These are phyloP conservation scores for Rhinopithecus roxellana DNA, from an alignment of 2,113 vertebrate genomes.

Conservation along the genomic window DNA sequence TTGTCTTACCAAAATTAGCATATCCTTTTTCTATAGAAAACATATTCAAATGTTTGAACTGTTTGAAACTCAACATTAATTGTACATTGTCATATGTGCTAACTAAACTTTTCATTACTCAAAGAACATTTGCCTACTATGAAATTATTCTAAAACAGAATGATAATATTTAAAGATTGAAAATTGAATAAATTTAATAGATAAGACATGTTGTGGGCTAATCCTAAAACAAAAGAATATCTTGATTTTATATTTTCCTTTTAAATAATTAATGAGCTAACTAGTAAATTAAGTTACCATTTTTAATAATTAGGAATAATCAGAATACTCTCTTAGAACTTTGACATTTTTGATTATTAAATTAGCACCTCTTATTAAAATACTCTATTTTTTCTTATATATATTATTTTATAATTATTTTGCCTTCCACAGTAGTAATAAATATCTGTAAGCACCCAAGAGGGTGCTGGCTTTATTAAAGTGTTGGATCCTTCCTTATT, in stretches of 20 bases:
- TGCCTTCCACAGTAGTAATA: neutral
- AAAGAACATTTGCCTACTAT: neutral
- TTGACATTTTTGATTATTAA: neutral
- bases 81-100: neutral
- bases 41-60: neutral
- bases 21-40: neutral
- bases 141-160: slow-evolving; percentile 2
- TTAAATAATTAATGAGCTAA: neutral
- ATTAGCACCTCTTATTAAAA: neutral
- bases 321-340: neutral
- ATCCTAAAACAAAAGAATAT: neutral
- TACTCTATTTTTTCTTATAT: neutral
- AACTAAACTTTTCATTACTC: neutral
- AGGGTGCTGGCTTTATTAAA: neutral
- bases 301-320: neutral
- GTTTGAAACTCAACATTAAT: neutral
- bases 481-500: neutral
- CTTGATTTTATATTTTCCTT: neutral
- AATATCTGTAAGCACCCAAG: neutral
- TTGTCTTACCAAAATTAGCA: neutral
- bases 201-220: neutral
- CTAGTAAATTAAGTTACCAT: neutral
- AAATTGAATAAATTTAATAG: neutral
- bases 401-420: neutral
- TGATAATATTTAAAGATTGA: neutral